Conservation (phyloP, 2,888 invertebrate genomes). For the Philonicus albiceps region DNA sequence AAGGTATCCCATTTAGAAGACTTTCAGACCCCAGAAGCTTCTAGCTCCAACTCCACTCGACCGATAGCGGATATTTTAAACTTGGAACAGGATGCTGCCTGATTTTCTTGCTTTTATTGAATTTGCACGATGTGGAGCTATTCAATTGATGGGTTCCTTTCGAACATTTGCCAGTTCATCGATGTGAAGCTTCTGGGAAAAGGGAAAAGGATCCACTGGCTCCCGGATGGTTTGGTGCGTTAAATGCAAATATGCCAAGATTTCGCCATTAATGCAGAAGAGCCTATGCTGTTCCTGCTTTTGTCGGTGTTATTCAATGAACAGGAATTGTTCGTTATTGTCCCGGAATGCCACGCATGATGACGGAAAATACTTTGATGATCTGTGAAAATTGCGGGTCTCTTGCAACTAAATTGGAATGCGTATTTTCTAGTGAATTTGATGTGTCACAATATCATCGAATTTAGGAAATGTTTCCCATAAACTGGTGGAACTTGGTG, state of each 20-base stretch:
- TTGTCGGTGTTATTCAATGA: not conserved
- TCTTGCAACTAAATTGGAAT: slow-evolving; percentile 1
- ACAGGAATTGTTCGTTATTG: slow-evolving; percentile 3
- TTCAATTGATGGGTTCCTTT: not conserved
- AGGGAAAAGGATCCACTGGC: not conserved
- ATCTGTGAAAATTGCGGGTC: not conserved
- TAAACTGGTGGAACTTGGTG: not conserved
- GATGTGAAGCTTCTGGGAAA: not conserved
- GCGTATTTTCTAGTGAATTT: not conserved
- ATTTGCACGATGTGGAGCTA: not conserved
- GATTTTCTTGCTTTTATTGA: not conserved
- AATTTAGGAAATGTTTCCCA: not conserved
- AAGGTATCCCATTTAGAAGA: not conserved
- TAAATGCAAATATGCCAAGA: slow-evolving; percentile 2
- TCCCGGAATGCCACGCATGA: not conserved
- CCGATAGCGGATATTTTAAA: not conserved
- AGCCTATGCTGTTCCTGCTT: not conserved
- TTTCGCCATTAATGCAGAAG: not conserved
- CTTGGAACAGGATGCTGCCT: not conserved
- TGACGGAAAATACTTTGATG: not conserved
- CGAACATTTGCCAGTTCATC: not conserved
- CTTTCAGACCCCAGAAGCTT: not conserved
- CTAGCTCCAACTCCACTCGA: not conserved
- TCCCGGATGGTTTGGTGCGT: not conserved
- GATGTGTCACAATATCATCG: not conserved